A percentile compares a stretch with the other conserved stretches of the same genome.
Conservation (phyloP, 2,888 invertebrate species). For the Ornithoptera priamus region DNA sequence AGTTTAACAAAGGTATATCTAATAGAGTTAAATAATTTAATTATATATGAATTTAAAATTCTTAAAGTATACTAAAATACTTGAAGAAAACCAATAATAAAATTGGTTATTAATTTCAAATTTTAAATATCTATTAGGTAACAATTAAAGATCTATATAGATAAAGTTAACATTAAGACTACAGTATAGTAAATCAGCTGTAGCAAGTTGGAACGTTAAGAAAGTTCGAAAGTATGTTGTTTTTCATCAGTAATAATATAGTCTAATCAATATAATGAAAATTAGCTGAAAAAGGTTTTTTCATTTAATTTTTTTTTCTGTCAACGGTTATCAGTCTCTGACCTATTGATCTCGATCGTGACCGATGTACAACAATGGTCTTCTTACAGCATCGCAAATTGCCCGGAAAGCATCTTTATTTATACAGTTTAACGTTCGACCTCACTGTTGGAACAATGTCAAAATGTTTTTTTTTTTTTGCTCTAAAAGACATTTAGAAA, state of each 20-base stretch:
- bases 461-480: conserved; percentile 30
- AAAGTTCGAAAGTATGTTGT: no score
- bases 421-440: conserved; percentile 44
- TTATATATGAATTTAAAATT: no score
- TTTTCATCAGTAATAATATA: neutral
- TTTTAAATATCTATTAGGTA: neutral
- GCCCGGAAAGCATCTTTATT: conserved; percentile 52
- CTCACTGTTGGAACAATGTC: conserved; percentile 55
- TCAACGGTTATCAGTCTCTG: conserved; percentile 48
- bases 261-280: conserved; percentile 14
- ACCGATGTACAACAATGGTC: conserved; percentile 57
- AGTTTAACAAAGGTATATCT: no score
- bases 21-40: no score
- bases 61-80: no score
- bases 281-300: conserved; percentile 9
- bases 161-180: neutral
- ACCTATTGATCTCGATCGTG: conserved; percentile 67
- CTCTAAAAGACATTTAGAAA: neutral
- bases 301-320: conserved; percentile 32
- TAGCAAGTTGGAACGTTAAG: no score
- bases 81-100: no score
- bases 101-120: no score
- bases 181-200: no score
- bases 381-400: conserved; percentile 50
- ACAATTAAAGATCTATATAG: neutral